A percentile compares a stretch with the other conserved stretches of the same genome.
phyloP scores from a whole-genome alignment of 2,888 invertebrate genomes.

The Megastigmus dorsalis region DNA sequence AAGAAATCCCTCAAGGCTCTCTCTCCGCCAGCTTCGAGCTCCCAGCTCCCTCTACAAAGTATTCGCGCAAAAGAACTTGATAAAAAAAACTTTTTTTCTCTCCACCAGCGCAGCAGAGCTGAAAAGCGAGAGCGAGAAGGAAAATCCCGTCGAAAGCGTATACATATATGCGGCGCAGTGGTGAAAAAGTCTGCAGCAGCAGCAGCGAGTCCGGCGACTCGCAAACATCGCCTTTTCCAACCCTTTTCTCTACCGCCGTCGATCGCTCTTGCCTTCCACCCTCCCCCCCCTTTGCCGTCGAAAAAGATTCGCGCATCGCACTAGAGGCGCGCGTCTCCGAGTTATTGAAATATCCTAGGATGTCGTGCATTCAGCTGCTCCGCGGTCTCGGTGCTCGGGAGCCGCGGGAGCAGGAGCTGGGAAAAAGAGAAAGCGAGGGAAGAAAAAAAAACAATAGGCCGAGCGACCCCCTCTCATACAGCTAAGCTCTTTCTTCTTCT shows the following conservation, averaged over 20 bases:
- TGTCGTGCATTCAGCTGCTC: neutral
- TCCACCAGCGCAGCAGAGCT: no score
- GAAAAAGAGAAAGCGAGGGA: no score
- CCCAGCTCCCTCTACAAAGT: neutral
- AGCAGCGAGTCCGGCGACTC: neutral
- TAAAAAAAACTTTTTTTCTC: slow-evolving; percentile 20
- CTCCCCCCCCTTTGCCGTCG: neutral
- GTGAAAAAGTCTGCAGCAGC: no score
- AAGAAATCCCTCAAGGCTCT: slow-evolving; percentile 14
- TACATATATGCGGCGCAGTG: neutral
- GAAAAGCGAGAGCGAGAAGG: no score
- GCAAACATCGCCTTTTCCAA: neutral
- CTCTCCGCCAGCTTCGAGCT: neutral
- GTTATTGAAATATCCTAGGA: slow-evolving; percentile 25
- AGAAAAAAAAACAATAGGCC: slow-evolving; percentile 11
- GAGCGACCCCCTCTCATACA: neutral
- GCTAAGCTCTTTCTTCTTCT: neutral
- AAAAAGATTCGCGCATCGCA: no score
- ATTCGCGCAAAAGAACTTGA: slow-evolving; percentile 5
- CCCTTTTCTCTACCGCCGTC: neutral
- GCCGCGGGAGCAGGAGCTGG: neutral
- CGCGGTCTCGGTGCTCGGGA: neutral
- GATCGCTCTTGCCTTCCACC: neutral
- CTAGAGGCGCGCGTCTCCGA: neutral
- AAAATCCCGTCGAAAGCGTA: neutral